Conservation (phyloP, 2,888 invertebrate genomes). For the Suillia variegata region DNA sequence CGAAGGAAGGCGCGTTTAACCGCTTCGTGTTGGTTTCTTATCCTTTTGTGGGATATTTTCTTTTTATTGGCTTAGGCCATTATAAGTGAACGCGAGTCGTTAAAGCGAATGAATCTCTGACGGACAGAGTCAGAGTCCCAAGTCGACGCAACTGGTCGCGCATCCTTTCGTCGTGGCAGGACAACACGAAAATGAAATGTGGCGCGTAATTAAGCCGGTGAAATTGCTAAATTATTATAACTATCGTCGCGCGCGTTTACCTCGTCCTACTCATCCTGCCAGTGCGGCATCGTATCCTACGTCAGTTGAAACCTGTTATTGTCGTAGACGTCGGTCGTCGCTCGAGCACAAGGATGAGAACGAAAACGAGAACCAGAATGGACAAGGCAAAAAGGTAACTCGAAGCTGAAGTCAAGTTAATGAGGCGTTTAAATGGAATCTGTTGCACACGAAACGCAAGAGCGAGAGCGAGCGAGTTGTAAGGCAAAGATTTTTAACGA, state of each 20-base stretch:
- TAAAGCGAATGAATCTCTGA: conserved; percentile 9
- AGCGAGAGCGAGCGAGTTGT: too few species aligned
- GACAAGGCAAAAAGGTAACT: background rate
- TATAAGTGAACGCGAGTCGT: conserved; percentile 13
- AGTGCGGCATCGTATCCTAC: background rate
- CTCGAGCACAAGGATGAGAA: conserved; percentile 4
- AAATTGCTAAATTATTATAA: conserved; percentile 60
- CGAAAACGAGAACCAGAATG: conserved; percentile 1
- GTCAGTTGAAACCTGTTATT: too few species aligned
- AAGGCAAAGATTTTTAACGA: conserved; percentile 4
- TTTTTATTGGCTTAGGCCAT: conserved; percentile 24
- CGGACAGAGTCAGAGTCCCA: background rate
- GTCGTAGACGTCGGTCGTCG: background rate
- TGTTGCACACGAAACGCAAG: conserved; percentile 29
- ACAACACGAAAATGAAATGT: conserved; percentile 57
- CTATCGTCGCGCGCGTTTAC: conserved; percentile 31
- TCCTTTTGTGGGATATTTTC: conserved; percentile 10
- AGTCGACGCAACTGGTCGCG: background rate
- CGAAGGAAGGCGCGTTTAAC: background rate
- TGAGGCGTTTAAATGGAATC: conserved; percentile 58
- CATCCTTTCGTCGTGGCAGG: conserved; percentile 18
- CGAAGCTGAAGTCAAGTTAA: conserved; percentile 43
- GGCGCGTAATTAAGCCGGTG: conserved; percentile 59
- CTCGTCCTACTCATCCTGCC: background rate
- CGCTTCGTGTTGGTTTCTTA: conserved; percentile 15